These are phyloP conservation scores for Setophaga petechia DNA, from an alignment of 2,113 vertebrate genomes.

Conservation along the genomic window DNA sequence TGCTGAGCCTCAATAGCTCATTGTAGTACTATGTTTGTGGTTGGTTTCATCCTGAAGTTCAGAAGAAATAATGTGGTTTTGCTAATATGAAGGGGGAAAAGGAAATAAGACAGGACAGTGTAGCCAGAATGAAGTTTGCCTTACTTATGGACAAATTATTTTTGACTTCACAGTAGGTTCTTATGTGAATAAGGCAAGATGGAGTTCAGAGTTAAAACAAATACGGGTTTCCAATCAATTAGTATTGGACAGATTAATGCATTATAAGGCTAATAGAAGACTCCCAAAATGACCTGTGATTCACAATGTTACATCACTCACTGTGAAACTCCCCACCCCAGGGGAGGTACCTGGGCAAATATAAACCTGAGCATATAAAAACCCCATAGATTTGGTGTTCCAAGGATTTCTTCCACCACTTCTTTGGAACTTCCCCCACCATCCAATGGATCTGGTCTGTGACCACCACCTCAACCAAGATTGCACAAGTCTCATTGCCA, in stretches of 20 bases:
- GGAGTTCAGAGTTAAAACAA: background rate
- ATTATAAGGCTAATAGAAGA: background rate
- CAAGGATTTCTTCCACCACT: background rate
- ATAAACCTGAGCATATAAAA: background rate
- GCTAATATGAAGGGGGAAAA: background rate
- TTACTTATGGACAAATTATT: background rate
- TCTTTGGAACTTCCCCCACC: background rate
- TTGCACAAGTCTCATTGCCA: rapidly evolving
- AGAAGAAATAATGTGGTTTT: background rate
- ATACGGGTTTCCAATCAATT: background rate
- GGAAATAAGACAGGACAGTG: background rate
- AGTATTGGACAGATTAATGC: background rate
- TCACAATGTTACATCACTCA: background rate
- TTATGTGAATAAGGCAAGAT: background rate
- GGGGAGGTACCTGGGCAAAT: too few relatives aligned
- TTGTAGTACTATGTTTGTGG: background rate
- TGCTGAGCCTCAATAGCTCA: background rate
- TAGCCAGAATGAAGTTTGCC: background rate
- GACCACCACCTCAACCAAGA: background rate
- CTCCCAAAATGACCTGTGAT: background rate
- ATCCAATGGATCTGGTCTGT: background rate
- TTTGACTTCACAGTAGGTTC: background rate
- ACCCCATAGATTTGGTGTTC: background rate
- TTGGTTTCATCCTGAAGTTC: background rate
- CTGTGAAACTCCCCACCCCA: rapidly evolving